phyloP scores from a whole-genome alignment of 2,113 vertebrate genomes.

The Albula goreensis region DNA sequence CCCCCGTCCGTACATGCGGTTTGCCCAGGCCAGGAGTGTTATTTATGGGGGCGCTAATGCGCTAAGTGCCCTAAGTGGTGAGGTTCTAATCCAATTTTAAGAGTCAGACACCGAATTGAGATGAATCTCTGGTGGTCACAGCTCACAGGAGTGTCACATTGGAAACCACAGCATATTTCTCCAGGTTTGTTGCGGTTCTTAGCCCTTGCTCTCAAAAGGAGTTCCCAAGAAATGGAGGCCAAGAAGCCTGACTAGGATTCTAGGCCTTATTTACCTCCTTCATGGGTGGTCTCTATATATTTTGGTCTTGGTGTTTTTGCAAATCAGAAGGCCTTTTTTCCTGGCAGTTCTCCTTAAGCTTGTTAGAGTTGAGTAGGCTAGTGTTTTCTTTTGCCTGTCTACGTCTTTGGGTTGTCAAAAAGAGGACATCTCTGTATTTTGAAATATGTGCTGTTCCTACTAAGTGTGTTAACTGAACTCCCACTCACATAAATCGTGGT shows the following conservation, averaged over 20 bases:
- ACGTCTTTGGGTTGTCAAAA: slow-evolving; percentile 49
- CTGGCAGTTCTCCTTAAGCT: slow-evolving; percentile 49
- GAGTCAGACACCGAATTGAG: slow-evolving; percentile 21
- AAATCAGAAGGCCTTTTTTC: slow-evolving; percentile 56
- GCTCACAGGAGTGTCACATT: background rate
- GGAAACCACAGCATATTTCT: slow-evolving; percentile 4
- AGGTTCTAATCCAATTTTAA: slow-evolving; percentile 19
- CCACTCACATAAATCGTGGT: slow-evolving; percentile 26
- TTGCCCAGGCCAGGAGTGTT: slow-evolving; percentile 2
- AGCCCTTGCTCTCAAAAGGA: background rate
- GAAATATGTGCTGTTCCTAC: slow-evolving; percentile 10
- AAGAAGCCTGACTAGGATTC: slow-evolving; percentile 43
- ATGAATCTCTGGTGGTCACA: slow-evolving; percentile 7
- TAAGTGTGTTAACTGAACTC: slow-evolving; percentile 23
- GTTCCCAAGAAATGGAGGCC: slow-evolving; percentile 20
- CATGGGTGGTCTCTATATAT: slow-evolving; percentile 55
- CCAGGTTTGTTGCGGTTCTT: slow-evolving; percentile 24
- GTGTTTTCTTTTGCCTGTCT: slow-evolving; percentile 56
- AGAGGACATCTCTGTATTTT: slow-evolving; percentile 28
- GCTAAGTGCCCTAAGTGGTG: slow-evolving; percentile 31
- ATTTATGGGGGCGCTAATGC: slow-evolving; percentile 47
- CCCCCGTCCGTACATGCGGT: slow-evolving; percentile 18
- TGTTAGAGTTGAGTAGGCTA: slow-evolving; percentile 47
- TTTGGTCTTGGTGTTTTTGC: slow-evolving; percentile 53
- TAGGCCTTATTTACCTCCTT: slow-evolving; percentile 45